phyloP scores from a whole-genome alignment of 2,888 invertebrate genomes.

The Agrochola lychnidis region DNA sequence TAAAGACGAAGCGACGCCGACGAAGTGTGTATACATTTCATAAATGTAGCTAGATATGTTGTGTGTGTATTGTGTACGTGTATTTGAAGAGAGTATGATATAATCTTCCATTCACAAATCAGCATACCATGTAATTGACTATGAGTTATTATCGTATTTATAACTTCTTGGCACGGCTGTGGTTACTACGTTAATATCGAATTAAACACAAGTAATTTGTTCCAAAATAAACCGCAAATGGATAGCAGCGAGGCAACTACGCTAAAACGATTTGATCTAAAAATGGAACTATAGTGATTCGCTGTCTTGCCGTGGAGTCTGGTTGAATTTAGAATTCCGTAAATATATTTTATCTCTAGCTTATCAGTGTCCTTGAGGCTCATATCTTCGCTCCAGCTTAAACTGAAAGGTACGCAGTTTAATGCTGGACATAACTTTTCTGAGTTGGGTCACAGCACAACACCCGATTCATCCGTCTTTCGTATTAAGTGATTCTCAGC shows the following conservation, averaged over 20 bases:
- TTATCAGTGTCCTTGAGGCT: neutral
- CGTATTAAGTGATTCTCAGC: neutral
- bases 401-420: neutral
- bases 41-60: neutral
- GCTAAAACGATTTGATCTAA: slow-evolving; percentile 17
- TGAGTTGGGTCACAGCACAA: neutral
- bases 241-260: neutral
- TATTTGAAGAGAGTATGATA: neutral
- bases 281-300: slow-evolving; percentile 12
- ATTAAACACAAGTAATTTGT: slow-evolving; percentile 29
- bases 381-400: neutral
- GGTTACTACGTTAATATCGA: slow-evolving; percentile 15
- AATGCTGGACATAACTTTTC: neutral
- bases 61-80: neutral
- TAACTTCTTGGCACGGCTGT: slow-evolving; percentile 41
- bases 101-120: slow-evolving; percentile 31
- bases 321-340: neutral
- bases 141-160: slow-evolving; percentile 34
- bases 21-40: neutral
- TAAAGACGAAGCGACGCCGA: neutral
- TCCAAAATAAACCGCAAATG: slow-evolving; percentile 43
- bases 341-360: neutral
- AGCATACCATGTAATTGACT: slow-evolving; percentile 15
- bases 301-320: neutral
- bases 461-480: neutral